Base-by-base conservation (phyloP, 2,888 invertebrate species). In the Ecliptopera silaceata region DNA sequence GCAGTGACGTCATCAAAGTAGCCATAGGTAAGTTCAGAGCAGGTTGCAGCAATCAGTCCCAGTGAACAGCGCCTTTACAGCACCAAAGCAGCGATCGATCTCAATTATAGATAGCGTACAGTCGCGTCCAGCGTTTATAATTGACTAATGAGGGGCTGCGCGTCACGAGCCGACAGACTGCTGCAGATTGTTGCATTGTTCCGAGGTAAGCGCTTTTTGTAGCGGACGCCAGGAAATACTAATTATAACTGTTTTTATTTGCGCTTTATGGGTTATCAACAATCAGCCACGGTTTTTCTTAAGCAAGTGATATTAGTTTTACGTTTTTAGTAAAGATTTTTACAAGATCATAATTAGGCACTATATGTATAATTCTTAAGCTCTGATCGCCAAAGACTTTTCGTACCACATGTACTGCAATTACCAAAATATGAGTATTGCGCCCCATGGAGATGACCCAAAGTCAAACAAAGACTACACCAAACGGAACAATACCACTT, bases 91-190 rank as follows among this genome's bases (percentile, higher is more conserved):
- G 39, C 56, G 60, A 66, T 70, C 64, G 82, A 82, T 82, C 79
- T 72, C 77, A 82, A 82, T 82, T 82, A 82, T 81, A 82, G 82
- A 82, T 82, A 81, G 69, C 41, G 56, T 49, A 56, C 56, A 62
- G 50, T 59, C 62, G 62, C 53, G 64, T 52, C 56, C 61, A 64
- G 60, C 50, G 53, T 18, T 18, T 22, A 54, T 61, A 55, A 61
- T 61, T 59, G 64, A 52, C 53, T 66, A 59, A 51, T 39, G 63
- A 56, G 58, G 38, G 62, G 57, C 62, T 47, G 59, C 59, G 63
- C 53, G 50, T 44, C 56, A 56, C 56, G 56, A 56, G 10, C 49
- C 18, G 26, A 20, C 52, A 1, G 41, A 26, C 17, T n/a, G 41
- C 15, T n/a, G 17, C 8, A 44, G 44, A 44, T 26, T 36, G 32